Base-by-base conservation (phyloP, 2,888 invertebrate species). In the Phlogophora meticulosa region DNA sequence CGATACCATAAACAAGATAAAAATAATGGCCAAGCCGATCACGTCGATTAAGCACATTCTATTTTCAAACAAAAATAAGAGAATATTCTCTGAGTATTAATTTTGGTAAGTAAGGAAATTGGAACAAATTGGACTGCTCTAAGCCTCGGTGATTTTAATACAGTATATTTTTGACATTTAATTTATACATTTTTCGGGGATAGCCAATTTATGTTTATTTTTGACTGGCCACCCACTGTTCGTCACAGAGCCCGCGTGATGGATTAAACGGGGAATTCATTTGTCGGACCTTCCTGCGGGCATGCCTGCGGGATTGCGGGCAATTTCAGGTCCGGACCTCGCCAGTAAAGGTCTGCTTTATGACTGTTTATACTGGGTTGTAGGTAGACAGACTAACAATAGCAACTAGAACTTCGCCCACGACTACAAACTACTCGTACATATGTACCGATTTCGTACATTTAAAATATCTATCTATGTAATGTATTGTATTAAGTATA, bases 131-230 rank as follows among this genome's bases (percentile, higher is more conserved):
- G 64, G 58, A 13, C 38, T 34, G 40, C 55, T 67, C 70, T 79
- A 76, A 81, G 77, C 64, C 40, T 74, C 66, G 62, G 34, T 72
- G 72, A 71, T 74, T 82, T 64, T 72, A 71, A 68, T 76, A 56
- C 51, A 46, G 56, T 52, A 57, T 68, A 46, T 72, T 71, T 62
- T 71, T 62, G 53, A 59, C 64, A 42, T 36, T 64, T 73, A 62
- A 40, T 70, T 34, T 28, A 53, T 48, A 42, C n/a, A 62, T 73
- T 64, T 65, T 48, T 24, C 3, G 28, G 28, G 10, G 22, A 40
- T 32, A 53, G 17, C 1, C 13, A 36, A 38, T 67, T 49, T 43
- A 49, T 43, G 71, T 58, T 49, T 13, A 61, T 71, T 49, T 42
- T 42, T 67, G 49, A 22, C 36, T 32, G 38, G 32, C 13, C 22